Evolutionary conservation across 2,888 invertebrate genomes (phyloP).

Genomic region (Serripes groenlandicus): DNA sequence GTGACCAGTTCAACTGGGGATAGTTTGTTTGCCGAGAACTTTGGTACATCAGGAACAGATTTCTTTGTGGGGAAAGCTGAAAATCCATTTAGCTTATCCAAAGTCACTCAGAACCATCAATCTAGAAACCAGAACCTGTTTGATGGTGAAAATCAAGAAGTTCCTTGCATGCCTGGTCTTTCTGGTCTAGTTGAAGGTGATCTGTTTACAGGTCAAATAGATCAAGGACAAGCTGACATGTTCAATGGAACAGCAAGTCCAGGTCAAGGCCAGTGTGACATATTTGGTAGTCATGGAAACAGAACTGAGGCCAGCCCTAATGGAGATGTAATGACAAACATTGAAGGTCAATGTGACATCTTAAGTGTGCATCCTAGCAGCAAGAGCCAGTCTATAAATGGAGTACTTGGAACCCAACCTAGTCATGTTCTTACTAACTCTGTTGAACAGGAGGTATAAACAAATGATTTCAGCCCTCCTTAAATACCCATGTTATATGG

Average conservation of each 20-base stretch:
- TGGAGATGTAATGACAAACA: not conserved
- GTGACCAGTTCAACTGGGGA: not conserved
- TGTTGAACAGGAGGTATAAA: conserved; percentile 6
- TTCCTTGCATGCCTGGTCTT: not conserved
- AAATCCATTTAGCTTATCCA: not conserved
- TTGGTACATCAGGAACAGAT: not conserved
- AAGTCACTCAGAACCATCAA: not conserved
- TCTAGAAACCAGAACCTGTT: not conserved
- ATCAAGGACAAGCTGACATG: not conserved
- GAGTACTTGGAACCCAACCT: not conserved
- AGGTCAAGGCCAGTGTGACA: not conserved
- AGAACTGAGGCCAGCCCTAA: not conserved
- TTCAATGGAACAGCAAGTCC: not conserved
- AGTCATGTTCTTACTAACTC: not conserved
- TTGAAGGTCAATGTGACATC: not conserved
- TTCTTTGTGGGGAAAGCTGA: not conserved
- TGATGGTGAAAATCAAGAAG: not conserved
- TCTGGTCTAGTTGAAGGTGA: not conserved
- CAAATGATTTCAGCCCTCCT: too few relatives aligned
- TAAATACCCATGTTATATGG: too few relatives aligned
- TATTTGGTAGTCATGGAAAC: not conserved
- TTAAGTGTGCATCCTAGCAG: not conserved
- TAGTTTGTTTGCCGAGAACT: not conserved
- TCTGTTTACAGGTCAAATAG: not conserved
- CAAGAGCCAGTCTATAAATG: not conserved